These are phyloP conservation scores for Homarus americanus DNA, from an alignment of 1,140 invertebrate species.

Conservation along the genomic window DNA sequence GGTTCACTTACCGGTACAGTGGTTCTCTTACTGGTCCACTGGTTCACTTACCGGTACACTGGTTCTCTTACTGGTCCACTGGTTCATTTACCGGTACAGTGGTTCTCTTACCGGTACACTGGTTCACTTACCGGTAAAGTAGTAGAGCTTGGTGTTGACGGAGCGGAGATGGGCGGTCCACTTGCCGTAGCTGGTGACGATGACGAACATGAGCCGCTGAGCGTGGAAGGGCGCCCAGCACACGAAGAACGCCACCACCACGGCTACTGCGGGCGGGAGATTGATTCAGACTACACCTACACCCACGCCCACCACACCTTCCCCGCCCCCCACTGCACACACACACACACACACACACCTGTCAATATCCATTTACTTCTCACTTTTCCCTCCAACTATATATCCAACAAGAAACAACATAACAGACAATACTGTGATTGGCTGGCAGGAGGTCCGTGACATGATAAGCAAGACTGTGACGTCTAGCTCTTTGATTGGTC, in stretches of 20 bases:
- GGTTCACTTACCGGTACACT: too few species aligned
- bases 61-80: too few species aligned
- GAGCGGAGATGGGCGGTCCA: constrained; percentile 39
- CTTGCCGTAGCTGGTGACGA: constrained; percentile 80
- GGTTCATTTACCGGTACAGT: neutral
- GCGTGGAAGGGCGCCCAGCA: constrained; percentile 97
- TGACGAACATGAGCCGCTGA: constrained; percentile 89
- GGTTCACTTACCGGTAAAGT: constrained; percentile 31
- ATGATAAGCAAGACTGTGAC: too few species aligned
- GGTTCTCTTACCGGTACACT: neutral
- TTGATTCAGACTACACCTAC: neutral
- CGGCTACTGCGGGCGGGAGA: constrained; percentile 85
- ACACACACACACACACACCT: too few species aligned
- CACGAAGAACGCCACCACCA: constrained; percentile 94
- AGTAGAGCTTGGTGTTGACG: constrained; percentile 57
- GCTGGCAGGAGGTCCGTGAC: too few species aligned
- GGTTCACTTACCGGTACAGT: constrained; percentile 29
- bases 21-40: too few species aligned
- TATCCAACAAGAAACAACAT: too few species aligned
- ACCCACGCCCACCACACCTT: too few species aligned
- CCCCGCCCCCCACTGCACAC: neutral
- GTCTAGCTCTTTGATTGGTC: too few species aligned
- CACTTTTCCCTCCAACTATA: too few species aligned
- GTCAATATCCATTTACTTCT: too few species aligned
- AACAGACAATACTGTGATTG: too few species aligned